Conservation (phyloP, 2,888 invertebrate genomes). For the Acleris sparsana region DNA sequence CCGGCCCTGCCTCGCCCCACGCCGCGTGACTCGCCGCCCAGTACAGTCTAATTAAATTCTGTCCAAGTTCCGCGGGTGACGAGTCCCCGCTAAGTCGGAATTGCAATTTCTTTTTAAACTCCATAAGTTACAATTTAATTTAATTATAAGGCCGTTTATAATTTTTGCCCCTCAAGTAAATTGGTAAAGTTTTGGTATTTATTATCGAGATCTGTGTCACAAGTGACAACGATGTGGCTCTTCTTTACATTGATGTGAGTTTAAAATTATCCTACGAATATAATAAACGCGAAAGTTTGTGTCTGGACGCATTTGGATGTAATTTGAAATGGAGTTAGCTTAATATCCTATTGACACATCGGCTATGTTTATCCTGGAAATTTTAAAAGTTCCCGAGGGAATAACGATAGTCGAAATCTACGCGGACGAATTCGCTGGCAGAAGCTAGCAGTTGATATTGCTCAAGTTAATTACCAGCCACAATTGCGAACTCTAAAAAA, state of each 20-base stretch:
- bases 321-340: too few species aligned
- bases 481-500: too few species aligned
- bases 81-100: constrained; percentile 58
- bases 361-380: too few species aligned
- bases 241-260: neutral
- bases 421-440: too few species aligned
- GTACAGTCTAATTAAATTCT: constrained; percentile 66
- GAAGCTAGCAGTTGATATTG: too few species aligned
- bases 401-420: too few species aligned
- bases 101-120: constrained; percentile 73
- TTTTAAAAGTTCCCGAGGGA: too few species aligned
- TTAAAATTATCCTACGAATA: too few species aligned
- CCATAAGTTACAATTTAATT: constrained; percentile 76
- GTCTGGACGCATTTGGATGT: too few species aligned
- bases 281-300: too few species aligned
- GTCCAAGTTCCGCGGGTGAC: constrained; percentile 59
- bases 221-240: constrained; percentile 50
- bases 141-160: constrained; percentile 73
- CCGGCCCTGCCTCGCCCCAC: neutral
- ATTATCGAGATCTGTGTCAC: constrained; percentile 63
- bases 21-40: constrained; percentile 42
- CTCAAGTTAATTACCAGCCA: too few species aligned
- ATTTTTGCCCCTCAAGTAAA: constrained; percentile 67
- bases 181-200: constrained; percentile 76
- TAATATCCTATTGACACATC: too few species aligned